Percentiles rank a stretch among this genome's conserved stretches.
phyloP scores from a whole-genome alignment of 2,888 invertebrate genomes.

The Meteorus cinctellus region DNA sequence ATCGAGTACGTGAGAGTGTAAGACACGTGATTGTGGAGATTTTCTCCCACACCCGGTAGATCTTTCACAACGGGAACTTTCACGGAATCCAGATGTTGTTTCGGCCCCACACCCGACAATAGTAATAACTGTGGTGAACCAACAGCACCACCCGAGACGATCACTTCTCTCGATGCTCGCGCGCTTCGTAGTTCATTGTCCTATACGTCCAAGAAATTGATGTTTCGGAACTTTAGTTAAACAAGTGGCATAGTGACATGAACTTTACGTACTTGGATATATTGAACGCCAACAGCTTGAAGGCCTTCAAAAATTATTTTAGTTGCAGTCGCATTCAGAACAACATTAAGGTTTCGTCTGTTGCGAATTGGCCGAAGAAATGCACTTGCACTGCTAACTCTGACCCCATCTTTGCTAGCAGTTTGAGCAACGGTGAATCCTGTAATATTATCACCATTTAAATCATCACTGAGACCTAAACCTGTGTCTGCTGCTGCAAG shows the following conservation, averaged over 20 bases:
- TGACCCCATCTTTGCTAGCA: constrained; percentile 78
- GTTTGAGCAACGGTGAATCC: constrained; percentile 82
- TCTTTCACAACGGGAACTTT: constrained; percentile 78
- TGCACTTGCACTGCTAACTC: constrained; percentile 78
- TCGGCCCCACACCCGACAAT: constrained; percentile 81
- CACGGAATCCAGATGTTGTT: constrained; percentile 76
- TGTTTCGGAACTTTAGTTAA: constrained; percentile 8
- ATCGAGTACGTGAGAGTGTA: constrained; percentile 77
- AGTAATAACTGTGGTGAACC: constrained; percentile 81
- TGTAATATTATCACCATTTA: constrained; percentile 78
- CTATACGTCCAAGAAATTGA: constrained; percentile 46
- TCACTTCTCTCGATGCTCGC: constrained; percentile 71
- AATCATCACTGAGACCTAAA: constrained; percentile 78
- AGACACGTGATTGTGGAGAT: constrained; percentile 82
- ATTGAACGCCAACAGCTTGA: constrained; percentile 78
- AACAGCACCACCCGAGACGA: constrained; percentile 79
- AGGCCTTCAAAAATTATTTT: constrained; percentile 75
- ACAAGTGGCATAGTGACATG: background rate
- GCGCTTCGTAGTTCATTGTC: constrained; percentile 59
- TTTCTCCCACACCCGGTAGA: constrained; percentile 81
- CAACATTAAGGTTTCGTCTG: constrained; percentile 78
- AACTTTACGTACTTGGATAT: constrained; percentile 66
- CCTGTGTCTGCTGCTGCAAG: constrained; percentile 78
- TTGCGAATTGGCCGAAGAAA: constrained; percentile 77
- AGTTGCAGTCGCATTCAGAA: constrained; percentile 78